Evolutionary conservation across 2,113 vertebrate genomes (phyloP), one percentile per base, ranked within the genome.

Genomic region (Formicarius rufipectus): DNA sequence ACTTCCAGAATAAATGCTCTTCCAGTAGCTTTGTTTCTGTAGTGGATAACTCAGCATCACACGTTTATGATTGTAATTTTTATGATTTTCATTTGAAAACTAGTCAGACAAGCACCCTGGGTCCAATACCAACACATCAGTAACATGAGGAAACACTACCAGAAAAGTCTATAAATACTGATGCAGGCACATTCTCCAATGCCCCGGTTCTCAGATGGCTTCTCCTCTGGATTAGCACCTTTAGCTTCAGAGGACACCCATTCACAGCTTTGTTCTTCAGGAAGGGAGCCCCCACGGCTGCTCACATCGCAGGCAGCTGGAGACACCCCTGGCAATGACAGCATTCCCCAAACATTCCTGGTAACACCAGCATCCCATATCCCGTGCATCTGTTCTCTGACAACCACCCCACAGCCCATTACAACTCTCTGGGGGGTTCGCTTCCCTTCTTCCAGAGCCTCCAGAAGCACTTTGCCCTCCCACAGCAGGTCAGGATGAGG

Each of bases 401-500:
- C 3, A 4, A 8, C 37, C 22, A 5, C 3, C 7, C 16, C 7
- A 1, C n/a, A 78, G 37, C 8, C 23, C 44, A 5, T 53, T 8
- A 21, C 69, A 50, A 25, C 59, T 14, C 47, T 24, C 20, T 47
- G 22, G 30, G 75, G 40, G 18, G 15, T 72, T 47, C 42, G 10
- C 23, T 8, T 9, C 7, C 30, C 2, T 33, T 27, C 75, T 25
- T 58, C 8, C 58, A 56, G 8, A 72, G 30, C 53, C n/a, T 56
- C 37, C 28, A n/a, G 31, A 49, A 53, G 23, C 39, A 12, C 39
- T 64, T 5, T 39, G 42, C 21, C 40, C 15, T 75, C 55, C 35
- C 16, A 4, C 21, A 52, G 56, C 21, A 35, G 1, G 3, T 23
- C 35, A 45, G 63, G 45, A 72, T 13, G 33, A 71, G 63, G 33